Conservation (phyloP, 2,888 invertebrate species). For the Aporophyla nigra region DNA sequence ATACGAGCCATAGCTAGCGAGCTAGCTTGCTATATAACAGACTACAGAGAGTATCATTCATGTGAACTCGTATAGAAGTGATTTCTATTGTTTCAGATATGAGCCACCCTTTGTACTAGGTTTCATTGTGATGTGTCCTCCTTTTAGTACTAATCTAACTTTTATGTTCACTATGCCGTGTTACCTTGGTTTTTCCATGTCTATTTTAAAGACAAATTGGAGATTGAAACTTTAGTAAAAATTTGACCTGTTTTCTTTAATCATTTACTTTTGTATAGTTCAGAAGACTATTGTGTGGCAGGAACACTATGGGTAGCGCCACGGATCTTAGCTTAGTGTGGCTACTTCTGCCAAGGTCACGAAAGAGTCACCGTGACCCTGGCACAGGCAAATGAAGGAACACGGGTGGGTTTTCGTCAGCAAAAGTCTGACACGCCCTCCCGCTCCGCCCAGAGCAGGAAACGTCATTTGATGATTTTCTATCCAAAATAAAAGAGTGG, state of each 20-base stretch:
- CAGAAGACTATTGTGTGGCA: background rate
- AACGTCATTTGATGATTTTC: too few relatives aligned
- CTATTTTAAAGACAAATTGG: background rate
- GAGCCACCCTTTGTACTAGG: constrained; percentile 22
- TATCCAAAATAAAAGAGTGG: too few relatives aligned
- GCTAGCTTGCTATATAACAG: background rate
- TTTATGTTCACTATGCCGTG: constrained; percentile 24
- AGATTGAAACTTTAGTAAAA: background rate
- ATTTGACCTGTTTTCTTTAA: background rate
- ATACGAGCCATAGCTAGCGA: background rate
- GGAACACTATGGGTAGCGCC: too few relatives aligned
- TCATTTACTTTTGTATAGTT: background rate
- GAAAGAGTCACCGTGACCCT: too few relatives aligned
- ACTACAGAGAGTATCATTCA: too few relatives aligned
- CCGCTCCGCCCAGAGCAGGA: too few relatives aligned
- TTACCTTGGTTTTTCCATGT: background rate
- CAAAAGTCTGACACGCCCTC: too few relatives aligned
- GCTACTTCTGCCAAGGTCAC: too few relatives aligned
- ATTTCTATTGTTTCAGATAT: constrained; percentile 29
- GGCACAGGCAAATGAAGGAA: too few relatives aligned
- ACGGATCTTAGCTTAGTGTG: too few relatives aligned
- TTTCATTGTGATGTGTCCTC: constrained; percentile 28
- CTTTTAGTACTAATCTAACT: constrained; percentile 10
- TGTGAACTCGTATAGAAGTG: constrained; percentile 13
- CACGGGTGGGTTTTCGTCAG: too few relatives aligned